Evolutionary conservation across 1,140 invertebrate genomes (phyloP), one percentile per base, ranked within the genome.

Genomic region (Magallana gigas): DNA sequence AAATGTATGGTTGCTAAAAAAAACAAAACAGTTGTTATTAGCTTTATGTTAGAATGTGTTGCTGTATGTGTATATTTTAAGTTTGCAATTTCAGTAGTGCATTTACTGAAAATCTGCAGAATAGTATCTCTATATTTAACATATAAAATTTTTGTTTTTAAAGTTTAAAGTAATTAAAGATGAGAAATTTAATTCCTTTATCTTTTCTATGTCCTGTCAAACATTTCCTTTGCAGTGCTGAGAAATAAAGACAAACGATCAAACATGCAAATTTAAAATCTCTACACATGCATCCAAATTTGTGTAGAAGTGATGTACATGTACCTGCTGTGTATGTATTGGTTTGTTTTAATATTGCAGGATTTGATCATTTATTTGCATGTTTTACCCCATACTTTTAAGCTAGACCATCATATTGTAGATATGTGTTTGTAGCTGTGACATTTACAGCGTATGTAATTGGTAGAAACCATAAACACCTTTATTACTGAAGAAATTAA

Each of bases 11-110:
- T 76, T 76, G 68, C 68, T 29, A 29, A 71, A 48, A 48, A 48
- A 48, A 48, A 48, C 36, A 48, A 48, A 48, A 29, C 68, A 76
- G 11, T 76, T 76, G 68, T 76, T 48, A 48, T 48, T 76, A 76
- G 68, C 68, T 76, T 76, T 76, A 76, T 76, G 68, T 76, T 76
- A 76, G 68, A 76, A 76, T 76, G 68, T 76, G 68, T 76, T 76
- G 68, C 68, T 36, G 68, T 76, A 76, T 76, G 23, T 76, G 68
- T 76, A 76, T 29, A 76, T 76, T 29, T 76, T 76, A 76, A 76
- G 68, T 76, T 76, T 76, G 68, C 23, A 76, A 76, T 36, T 76
- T 76, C 68, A 76, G 68, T 29, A 29, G 36, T 76, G 68, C 68
- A 76, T 76, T 76, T 76, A 36, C 68, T 76, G 68, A 76, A 76